Base-by-base conservation (phyloP, 2,888 invertebrate species). In the Philopedon plagiatum region DNA sequence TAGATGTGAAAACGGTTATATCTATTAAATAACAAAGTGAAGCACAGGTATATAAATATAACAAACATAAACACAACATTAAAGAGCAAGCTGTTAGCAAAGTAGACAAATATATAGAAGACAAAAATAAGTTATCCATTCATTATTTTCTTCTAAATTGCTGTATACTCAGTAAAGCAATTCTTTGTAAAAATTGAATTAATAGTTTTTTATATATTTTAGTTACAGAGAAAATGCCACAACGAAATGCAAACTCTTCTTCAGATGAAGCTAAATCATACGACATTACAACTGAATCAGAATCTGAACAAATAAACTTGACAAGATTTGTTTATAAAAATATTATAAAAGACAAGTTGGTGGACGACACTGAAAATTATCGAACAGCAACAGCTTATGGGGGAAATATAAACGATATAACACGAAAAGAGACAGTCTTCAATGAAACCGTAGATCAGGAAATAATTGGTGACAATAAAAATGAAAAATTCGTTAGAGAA, bases 241-340 rank as follows among this genome's bases (percentile, higher is more conserved):
- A 5, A 18, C 0, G 23, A 7, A 18, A 41, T 13, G 11, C 39
- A 5, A 21, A 18, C 19, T 26, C n/a, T 11, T 2, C 11, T 26
- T 5, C 2, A 8, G 7, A 1, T 9, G 18, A 39, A 5, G 9
- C 32, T 2, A 44, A 65, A n/a, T 5, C 15, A n/a, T 56, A 15
- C 7, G 56, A 65, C 9, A 26, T 44, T 18, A 56, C 64, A 9
- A 65, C 64, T 1, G 64, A 65, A 41, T 29, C 56, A 5, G 56
- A 65, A 39, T 54, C 64, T 4, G 64, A 65, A 37, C 64, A 65
- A 65, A 65, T 65, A 26, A 65, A 56, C 18, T 15, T 65, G 5
- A 41, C 41, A 34, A 54, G 56, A 56, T 56, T 41, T 29, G 13
- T 51, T 11, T 29, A 65, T 34, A 54, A 26, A 34, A 65, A 65